Percentiles rank a stretch among this genome's conserved stretches.
Conservation (phyloP, 2,113 vertebrate genomes). For the Mesitornis unicolor region DNA sequence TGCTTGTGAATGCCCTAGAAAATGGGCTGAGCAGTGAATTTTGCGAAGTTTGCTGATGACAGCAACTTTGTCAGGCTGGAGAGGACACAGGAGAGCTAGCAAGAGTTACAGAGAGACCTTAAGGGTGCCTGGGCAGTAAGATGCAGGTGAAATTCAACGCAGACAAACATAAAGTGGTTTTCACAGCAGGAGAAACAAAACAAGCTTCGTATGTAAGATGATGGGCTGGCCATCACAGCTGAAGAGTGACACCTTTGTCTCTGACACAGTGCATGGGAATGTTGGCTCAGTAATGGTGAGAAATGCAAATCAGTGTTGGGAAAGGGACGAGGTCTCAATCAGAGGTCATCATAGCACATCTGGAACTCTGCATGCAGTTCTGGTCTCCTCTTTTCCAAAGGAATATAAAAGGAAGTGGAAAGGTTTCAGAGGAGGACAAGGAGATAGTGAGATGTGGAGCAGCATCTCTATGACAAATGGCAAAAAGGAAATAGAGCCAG, state of each 20-base stretch:
- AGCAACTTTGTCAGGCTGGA: not conserved
- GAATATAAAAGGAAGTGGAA: not conserved
- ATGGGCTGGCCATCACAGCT: not conserved
- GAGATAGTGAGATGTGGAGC: not conserved
- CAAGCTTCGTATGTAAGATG: not conserved
- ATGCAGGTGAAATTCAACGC: not conserved
- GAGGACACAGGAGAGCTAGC: not conserved
- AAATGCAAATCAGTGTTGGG: not conserved
- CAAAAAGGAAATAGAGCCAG: not conserved
- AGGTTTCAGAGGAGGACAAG: not conserved
- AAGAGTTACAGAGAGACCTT: not conserved
- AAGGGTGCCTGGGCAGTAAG: not conserved
- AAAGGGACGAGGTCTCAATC: not conserved
- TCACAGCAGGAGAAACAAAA: not conserved
- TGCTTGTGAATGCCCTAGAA: not conserved
- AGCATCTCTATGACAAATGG: accelerated
- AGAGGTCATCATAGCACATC: not conserved
- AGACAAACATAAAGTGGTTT: not conserved
- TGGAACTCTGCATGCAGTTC: not conserved
- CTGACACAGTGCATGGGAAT: not conserved
- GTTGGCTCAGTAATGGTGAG: not conserved
- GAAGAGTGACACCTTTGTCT: not conserved
- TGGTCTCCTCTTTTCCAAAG: not conserved
- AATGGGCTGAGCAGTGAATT: not conserved
- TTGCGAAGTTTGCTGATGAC: not conserved